A percentile compares a stretch with the other conserved stretches of the same genome.
Evolutionary conservation across 2,113 vertebrate species (phyloP).

Genomic region (Thamnaconus septentrionalis): DNA sequence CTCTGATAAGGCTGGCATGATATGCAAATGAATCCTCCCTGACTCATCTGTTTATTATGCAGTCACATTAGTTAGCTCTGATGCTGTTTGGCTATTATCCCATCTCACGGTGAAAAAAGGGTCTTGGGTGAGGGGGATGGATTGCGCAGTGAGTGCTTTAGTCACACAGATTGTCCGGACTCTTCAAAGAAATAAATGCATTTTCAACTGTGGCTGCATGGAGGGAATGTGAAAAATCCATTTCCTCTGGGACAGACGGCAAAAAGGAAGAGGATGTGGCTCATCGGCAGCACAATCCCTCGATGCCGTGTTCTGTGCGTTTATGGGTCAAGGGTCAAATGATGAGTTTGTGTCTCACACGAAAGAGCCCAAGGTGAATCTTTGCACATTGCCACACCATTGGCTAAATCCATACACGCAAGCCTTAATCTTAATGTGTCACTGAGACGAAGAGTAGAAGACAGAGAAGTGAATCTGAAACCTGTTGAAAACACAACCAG

Average conservation of each 20-base stretch:
- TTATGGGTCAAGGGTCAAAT: slow-evolving; percentile 54
- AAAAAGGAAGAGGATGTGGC: slow-evolving; percentile 55
- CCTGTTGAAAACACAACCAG: not conserved
- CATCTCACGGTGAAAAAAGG: slow-evolving; percentile 71
- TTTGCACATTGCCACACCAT: slow-evolving; percentile 25
- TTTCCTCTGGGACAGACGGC: slow-evolving; percentile 54
- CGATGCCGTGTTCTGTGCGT: slow-evolving; percentile 25
- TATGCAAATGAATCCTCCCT: slow-evolving; percentile 70
- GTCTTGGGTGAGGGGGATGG: slow-evolving; percentile 72
- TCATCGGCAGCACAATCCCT: slow-evolving; percentile 49
- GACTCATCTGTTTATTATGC: slow-evolving; percentile 81
- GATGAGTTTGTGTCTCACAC: slow-evolving; percentile 25
- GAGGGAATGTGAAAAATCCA: slow-evolving; percentile 58
- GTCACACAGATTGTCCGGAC: slow-evolving; percentile 73
- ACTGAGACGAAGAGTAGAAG: not conserved
- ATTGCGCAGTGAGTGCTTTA: slow-evolving; percentile 76
- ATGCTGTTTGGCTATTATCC: slow-evolving; percentile 77
- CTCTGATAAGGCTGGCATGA: slow-evolving; percentile 55
- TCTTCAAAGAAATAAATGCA: slow-evolving; percentile 74
- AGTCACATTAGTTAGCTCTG: slow-evolving; percentile 74
- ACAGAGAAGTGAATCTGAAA: no score
- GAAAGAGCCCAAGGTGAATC: slow-evolving; percentile 18
- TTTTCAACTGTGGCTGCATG: slow-evolving; percentile 55
- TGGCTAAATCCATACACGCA: not conserved
- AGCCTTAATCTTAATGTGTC: not conserved